These are phyloP conservation scores for Tipula lateralis DNA, from an alignment of 2,888 invertebrate species.

Conservation along the genomic window DNA sequence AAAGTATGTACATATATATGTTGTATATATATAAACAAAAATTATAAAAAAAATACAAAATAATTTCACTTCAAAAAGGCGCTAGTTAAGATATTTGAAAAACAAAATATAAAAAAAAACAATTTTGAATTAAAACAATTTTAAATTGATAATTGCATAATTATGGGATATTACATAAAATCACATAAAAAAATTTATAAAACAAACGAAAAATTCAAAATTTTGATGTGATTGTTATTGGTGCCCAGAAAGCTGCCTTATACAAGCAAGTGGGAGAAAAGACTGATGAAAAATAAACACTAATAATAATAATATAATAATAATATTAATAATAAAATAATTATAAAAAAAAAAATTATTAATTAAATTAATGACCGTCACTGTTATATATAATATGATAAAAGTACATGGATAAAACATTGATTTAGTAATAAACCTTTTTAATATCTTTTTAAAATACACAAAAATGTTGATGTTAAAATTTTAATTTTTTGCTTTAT, in stretches of 20 bases:
- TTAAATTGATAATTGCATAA: neutral
- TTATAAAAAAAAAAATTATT: neutral
- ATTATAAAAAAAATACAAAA: neutral
- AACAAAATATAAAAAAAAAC: neutral
- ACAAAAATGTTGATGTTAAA: conserved; percentile 5
- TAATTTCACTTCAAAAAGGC: conserved; percentile 8
- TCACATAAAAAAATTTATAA: conserved; percentile 26
- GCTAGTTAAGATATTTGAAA: conserved; percentile 24
- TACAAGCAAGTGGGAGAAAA: conserved; percentile 36
- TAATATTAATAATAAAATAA: conserved; percentile 21
- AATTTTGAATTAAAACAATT: neutral
- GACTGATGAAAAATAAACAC: conserved; percentile 34
- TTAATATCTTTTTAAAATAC: neutral
- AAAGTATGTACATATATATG: conserved; percentile 30
- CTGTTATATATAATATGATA: conserved; percentile 28
- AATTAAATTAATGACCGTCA: conserved; percentile 15
- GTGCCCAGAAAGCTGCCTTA: conserved; percentile 36
- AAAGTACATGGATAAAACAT: neutral
- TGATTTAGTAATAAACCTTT: neutral
- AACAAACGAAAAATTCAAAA: neutral
- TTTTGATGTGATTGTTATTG: conserved; percentile 31
- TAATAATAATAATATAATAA: conserved; percentile 25
- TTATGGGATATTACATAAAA: conserved; percentile 21
- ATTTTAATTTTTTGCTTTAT: neutral
- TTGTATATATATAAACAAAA: conserved; percentile 20